Conservation (phyloP, 1,140 invertebrate genomes). For the Listronotus bonariensis region DNA sequence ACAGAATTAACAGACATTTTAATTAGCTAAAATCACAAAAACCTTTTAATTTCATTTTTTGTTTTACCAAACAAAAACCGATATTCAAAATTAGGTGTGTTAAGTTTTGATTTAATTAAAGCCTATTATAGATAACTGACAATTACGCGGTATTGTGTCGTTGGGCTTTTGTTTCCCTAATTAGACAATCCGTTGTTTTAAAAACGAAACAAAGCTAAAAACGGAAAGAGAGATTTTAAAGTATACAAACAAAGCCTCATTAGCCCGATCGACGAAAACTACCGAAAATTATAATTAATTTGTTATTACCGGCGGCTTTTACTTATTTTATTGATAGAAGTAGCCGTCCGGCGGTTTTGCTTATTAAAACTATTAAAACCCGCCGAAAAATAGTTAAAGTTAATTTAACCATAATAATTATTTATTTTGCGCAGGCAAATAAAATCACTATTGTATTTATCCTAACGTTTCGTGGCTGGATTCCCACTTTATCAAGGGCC, state of each 20-base stretch:
- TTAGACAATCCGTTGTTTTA: slow-evolving; percentile 46
- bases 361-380: too few relatives aligned
- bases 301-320: too few relatives aligned
- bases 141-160: slow-evolving; percentile 46
- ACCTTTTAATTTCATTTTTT: not conserved
- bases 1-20: not conserved
- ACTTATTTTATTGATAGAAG: too few relatives aligned
- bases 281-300: too few relatives aligned
- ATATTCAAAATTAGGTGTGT: slow-evolving; percentile 14
- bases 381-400: too few relatives aligned
- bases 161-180: slow-evolving; percentile 45
- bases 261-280: slow-evolving; percentile 41
- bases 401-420: too few relatives aligned
- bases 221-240: slow-evolving; percentile 47
- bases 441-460: too few relatives aligned
- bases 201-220: slow-evolving; percentile 43
- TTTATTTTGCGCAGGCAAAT: too few relatives aligned
- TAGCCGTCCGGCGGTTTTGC: too few relatives aligned
- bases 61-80: not conserved
- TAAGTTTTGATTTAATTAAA: slow-evolving; percentile 42
- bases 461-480: too few relatives aligned
- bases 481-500: too few relatives aligned
- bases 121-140: slow-evolving; percentile 44
- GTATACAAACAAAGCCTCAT: slow-evolving; percentile 47
- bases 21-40: slow-evolving; percentile 4